Percentiles rank a stretch among this genome's conserved stretches.
phyloP scores from a whole-genome alignment of 35 echinoderm and acorn worm species.

The Stichopus chloronotus region DNA sequence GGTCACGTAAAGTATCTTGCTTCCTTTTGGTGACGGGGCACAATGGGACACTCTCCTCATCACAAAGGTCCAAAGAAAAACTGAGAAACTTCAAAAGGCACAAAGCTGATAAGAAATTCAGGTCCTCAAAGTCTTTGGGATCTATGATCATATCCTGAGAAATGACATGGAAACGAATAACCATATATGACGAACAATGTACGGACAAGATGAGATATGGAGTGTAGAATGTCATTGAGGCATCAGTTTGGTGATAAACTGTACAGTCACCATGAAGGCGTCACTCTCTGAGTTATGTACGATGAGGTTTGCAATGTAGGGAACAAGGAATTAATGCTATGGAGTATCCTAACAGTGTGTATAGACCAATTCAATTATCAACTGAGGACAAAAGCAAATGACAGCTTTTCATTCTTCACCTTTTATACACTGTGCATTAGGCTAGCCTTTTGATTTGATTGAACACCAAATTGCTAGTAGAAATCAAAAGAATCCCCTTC shows the following conservation, averaged over 20 bases:
- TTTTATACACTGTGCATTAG: no score
- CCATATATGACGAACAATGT: neutral
- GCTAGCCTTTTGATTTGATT: no score
- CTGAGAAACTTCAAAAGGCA: conserved; percentile 40
- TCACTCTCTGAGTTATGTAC: no score
- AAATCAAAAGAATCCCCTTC: no score
- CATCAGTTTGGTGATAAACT: neutral
- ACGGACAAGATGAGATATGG: neutral
- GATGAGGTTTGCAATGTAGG: no score
- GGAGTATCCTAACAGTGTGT: no score
- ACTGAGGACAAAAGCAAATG: no score
- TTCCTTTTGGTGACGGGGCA: conserved; percentile 20
- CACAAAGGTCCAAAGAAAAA: conserved; percentile 60
- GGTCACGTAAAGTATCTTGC: conserved; percentile 46
- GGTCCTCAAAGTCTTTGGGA: neutral
- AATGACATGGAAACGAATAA: neutral
- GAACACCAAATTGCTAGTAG: no score
- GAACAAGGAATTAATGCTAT: no score
- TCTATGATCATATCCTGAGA: conserved; percentile 20
- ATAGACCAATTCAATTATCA: no score
- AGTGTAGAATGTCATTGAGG: neutral
- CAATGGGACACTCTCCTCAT: neutral
- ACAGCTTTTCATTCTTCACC: no score
- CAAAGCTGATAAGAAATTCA: conserved; percentile 19
- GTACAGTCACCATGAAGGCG: no score